Conservation (phyloP, 2,888 invertebrate genomes). For the Deilephila porcellus region DNA sequence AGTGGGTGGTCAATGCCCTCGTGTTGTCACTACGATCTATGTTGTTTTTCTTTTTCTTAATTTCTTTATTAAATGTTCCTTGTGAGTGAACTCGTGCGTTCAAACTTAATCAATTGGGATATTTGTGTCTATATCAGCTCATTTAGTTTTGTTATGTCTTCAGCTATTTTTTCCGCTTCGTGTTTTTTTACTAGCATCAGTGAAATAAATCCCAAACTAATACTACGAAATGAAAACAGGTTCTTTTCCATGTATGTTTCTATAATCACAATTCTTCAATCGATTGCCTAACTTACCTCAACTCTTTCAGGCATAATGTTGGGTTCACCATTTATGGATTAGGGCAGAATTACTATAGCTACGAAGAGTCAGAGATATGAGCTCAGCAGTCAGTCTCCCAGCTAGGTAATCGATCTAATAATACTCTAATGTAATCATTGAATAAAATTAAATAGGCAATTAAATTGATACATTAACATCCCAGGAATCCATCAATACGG, state of each 20-base stretch:
- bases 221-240: no score
- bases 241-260: no score
- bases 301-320: no score
- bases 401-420: neutral
- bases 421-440: neutral
- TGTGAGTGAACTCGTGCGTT: conserved; percentile 9
- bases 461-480: neutral
- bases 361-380: no score
- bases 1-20: conserved; percentile 19
- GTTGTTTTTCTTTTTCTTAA: conserved; percentile 16
- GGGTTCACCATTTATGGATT: no score
- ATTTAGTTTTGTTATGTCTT: neutral
- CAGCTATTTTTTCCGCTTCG: no score
- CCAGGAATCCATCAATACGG: conserved; percentile 1
- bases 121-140: neutral
- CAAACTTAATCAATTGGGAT: neutral
- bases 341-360: no score
- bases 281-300: no score
- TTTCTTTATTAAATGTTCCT: conserved; percentile 7
- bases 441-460: neutral
- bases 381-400: neutral
- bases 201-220: neutral
- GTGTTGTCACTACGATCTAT: neutral
- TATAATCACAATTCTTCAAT: no score
- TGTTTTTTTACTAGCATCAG: neutral